Evolutionary conservation across 1,140 invertebrate species (phyloP), one percentile per base, ranked within the genome.

Genomic region (Globodera rostochiensis): DNA sequence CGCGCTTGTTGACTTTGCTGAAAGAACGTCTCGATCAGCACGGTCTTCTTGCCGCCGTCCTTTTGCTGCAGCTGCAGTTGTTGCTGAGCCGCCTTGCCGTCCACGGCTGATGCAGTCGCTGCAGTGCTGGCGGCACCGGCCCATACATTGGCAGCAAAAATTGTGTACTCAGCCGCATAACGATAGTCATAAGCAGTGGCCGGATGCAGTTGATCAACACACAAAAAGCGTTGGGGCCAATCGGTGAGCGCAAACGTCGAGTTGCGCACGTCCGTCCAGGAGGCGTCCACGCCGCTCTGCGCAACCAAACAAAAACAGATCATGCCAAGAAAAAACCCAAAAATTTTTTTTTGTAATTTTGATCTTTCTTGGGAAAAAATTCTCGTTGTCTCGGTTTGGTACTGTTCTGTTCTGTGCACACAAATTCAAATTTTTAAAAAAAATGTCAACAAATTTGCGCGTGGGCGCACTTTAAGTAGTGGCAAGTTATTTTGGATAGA

Each of bases 121-220:
- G 57, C 57, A 19, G 15, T 19, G n/a, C 82, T 84, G 21, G 13
- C 19, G 3, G 15, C 13, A 19, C 13, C 57, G 57, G 57, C 13
- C 19, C 13, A 36, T 36, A 79, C 83, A 53, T 85, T 79, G 74
- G 36, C 74, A 2, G 79, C 70, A 73, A 82, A 86, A 25, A 80
- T 82, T 21, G 80, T 86, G 80, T 89, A 89, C 46, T 77, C 77
- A 9, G 88, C 88, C 19, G 86, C 82, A 79, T 87, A 89, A 15
- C 88, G 81, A 77, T 84, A 90, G 73, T 89, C 88, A 77, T 89
- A 89, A 6, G 85, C 79, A n/a, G 88, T 89, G 15, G 87, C 87
- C 6, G 88, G 85, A 11, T 83, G 74, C 19, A 89, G 82, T 13
- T 81, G 80, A 21, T 77, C 84, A 70, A 89, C 85, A 2, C 70